These are phyloP conservation scores for Sebastes goodei DNA, from an alignment of 2,797 vertebrate genomes.

Conservation along the genomic window DNA sequence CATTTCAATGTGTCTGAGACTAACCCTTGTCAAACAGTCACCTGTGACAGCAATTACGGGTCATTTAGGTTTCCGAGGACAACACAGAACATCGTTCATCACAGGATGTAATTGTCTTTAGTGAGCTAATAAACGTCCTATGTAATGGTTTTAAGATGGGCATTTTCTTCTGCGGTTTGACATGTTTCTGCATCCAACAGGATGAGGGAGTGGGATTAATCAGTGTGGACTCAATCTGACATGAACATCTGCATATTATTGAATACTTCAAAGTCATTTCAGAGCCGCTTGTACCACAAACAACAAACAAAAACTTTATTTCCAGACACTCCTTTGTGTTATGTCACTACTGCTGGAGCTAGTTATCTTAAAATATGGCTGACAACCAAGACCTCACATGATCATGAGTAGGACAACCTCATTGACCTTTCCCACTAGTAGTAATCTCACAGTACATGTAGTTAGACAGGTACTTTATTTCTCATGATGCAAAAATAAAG, in stretches of 20 bases:
- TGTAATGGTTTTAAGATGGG: neutral
- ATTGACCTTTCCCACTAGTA: neutral
- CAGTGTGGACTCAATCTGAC: neutral
- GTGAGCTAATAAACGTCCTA: neutral
- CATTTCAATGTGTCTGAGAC: neutral
- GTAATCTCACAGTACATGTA: neutral
- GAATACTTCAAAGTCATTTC: neutral
- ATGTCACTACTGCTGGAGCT: neutral
- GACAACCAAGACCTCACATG: neutral
- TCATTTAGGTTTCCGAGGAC: neutral
- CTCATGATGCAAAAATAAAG: neutral
- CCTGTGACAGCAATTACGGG: neutral
- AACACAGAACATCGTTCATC: neutral
- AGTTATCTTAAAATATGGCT: too few relatives aligned
- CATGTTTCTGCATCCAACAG: neutral
- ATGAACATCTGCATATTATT: neutral
- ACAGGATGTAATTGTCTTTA: neutral
- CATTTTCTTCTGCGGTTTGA: neutral
- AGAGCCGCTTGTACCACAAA: neutral
- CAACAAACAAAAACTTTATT: too few relatives aligned
- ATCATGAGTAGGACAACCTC: neutral
- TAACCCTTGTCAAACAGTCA: constrained; percentile 63
- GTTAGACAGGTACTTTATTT: neutral
- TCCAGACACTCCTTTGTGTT: neutral
- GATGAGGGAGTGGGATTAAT: neutral